Base-by-base conservation (phyloP, 2,797 vertebrate species). In the Leucoraja ocellata region DNA sequence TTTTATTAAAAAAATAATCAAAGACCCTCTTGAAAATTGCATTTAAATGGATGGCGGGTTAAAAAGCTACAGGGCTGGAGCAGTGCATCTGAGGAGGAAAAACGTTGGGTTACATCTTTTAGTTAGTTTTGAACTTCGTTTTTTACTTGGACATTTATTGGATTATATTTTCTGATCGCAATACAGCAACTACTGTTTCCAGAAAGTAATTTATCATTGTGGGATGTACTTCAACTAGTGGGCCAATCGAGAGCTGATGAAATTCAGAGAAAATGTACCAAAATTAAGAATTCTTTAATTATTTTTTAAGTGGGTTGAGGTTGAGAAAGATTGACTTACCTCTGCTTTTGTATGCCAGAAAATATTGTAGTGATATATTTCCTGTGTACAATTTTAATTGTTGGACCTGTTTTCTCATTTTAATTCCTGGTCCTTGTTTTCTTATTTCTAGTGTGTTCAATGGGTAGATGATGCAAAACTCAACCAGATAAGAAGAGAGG, bases 381-480 rank as follows among this genome's bases (percentile, higher is more conserved):
- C 8, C 5, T n/a, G 32, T 76, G 2, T n/a, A 5, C 11, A 58
- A 14, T 74, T 92, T 54, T 74, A 39, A 92, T 93, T 80, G 21
- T 28, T 68, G 11, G 16, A 36, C 58, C 6, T 73, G 23, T 84
- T 84, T 65, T 78, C n/a, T 18, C 80, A 93, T 93, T 93, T 94
- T 8, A 65, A 91, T 93, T 79, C 2, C 39, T 65, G 21, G 23
- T 18, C 54, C 4, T 54, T 28, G n/a, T 83, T 84, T 61, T 78
- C 63, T 16, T 83, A 93, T 93, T 93, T 94, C 7, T 94, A 99
- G 99, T 99, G 98, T 94, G 98, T 99, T 94, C 98, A 99, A 94
- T 99, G 99, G 99, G 98, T 99, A 94, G 99, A 99, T 13, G 99
- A 99, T 80, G 99, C 99, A 95, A 99, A 99, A 95, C 98, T 99